phyloP scores from a whole-genome alignment of 2,797 vertebrate genomes.

The Artibeus lituratus region DNA sequence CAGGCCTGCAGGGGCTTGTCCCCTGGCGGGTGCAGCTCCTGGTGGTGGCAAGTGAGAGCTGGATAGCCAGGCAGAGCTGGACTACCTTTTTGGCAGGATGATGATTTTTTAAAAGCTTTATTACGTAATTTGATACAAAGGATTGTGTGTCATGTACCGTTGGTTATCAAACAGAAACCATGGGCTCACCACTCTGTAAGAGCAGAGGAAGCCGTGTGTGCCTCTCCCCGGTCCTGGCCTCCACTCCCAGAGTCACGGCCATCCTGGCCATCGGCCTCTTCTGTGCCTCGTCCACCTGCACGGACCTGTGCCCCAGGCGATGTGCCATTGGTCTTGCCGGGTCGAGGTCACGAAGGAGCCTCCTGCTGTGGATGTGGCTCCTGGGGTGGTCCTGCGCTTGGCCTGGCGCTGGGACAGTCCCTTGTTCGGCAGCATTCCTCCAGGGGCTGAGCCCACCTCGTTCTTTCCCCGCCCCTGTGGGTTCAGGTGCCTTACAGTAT shows the following conservation, averaged over 20 bases:
- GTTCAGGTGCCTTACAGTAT: background rate
- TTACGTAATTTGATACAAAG: background rate
- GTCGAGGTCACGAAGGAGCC: background rate
- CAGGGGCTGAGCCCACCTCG: background rate
- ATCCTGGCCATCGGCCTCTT: rapidly evolving
- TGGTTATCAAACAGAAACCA: background rate
- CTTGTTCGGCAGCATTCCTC: background rate
- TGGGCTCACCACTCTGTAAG: background rate
- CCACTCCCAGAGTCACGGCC: background rate
- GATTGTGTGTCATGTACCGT: background rate
- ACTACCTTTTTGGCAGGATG: background rate
- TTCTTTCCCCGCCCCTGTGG: background rate
- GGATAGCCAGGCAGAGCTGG: too few species aligned
- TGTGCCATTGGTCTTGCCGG: background rate
- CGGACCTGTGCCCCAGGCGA: too few species aligned
- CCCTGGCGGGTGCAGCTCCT: rapidly evolving
- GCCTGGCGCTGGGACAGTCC: background rate
- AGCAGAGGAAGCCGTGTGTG: background rate
- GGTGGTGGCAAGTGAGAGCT: background rate
- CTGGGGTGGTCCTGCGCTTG: rapidly evolving
- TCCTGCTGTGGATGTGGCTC: rapidly evolving
- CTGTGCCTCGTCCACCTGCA: too few species aligned
- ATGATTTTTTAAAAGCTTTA: background rate
- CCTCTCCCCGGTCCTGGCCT: background rate
- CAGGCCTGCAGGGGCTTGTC: background rate